Evolutionary conservation across 2,888 invertebrate species (phyloP).

Genomic region (Siphonodentalium dalli): DNA sequence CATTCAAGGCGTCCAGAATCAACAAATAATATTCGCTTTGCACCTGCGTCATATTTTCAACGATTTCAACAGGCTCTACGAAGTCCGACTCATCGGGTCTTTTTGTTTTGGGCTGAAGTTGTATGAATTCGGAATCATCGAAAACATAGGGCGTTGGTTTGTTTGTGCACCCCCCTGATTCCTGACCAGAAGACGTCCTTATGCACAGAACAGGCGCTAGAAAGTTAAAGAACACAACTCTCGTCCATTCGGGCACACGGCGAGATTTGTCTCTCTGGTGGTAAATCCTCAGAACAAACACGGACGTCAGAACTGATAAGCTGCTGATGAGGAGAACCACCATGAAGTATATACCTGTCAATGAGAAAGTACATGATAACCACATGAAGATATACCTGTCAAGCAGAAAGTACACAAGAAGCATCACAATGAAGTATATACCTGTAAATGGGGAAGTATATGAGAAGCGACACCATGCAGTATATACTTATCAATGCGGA

Average conservation of each 20-base stretch:
- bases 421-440: neutral
- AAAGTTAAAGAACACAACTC: constrained; percentile 38
- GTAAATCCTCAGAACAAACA: constrained; percentile 55
- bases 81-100: too few relatives aligned
- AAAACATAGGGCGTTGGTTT: neutral
- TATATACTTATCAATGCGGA: too few relatives aligned
- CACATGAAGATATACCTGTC: neutral
- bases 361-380: constrained; percentile 9
- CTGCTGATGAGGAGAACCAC: constrained; percentile 58
- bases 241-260: constrained; percentile 46
- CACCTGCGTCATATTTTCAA: too few relatives aligned
- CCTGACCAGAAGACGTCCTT: too few relatives aligned
- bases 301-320: constrained; percentile 57
- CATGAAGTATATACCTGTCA: constrained; percentile 59
- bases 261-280: constrained; percentile 49
- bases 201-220: constrained; percentile 35
- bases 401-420: neutral
- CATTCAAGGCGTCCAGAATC: constrained; percentile 38
- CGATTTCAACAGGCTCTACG: too few relatives aligned
- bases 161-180: too few relatives aligned
- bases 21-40: constrained; percentile 16
- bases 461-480: too few relatives aligned
- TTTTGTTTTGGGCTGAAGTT: too few relatives aligned
- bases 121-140: constrained; percentile 11
- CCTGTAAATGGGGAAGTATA: neutral